A percentile compares a stretch with the other conserved stretches of the same genome.
phyloP scores from a whole-genome alignment of 2,888 invertebrate genomes.

The Halictus ligatus region DNA sequence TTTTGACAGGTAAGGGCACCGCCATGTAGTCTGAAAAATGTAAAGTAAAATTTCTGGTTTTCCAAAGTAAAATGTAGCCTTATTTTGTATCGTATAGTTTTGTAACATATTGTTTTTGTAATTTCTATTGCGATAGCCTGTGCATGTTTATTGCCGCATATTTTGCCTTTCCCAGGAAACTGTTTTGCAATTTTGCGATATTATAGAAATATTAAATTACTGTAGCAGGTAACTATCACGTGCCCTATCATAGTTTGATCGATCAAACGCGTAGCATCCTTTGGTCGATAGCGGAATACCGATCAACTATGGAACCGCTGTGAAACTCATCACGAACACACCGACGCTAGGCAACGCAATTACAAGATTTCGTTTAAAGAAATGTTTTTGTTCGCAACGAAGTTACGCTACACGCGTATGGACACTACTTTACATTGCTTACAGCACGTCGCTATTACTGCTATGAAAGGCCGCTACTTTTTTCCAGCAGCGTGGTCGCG shows the following conservation, averaged over 20 bases:
- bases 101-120: not conserved
- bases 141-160: not conserved
- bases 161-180: not conserved
- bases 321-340: not conserved
- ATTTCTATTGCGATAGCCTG: not conserved
- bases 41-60: too few relatives aligned
- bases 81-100: too few relatives aligned
- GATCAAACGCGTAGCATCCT: not conserved
- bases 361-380: not conserved
- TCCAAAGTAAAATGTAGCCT: too few relatives aligned
- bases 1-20: too few relatives aligned
- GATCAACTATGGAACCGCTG: not conserved
- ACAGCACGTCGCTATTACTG: not conserved
- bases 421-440: not conserved
- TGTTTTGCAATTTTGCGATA: not conserved
- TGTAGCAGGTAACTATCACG: not conserved
- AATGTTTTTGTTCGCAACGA: slow-evolving; percentile 7
- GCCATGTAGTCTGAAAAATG: too few relatives aligned
- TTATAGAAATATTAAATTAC: not conserved
- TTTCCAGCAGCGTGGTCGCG: not conserved
- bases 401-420: not conserved
- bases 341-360: not conserved
- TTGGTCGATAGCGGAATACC: not conserved
- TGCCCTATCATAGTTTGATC: not conserved
- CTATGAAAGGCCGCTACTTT: not conserved